Evolutionary conservation across 1,140 invertebrate species (phyloP).

Genomic region (Polypedilum pembai): DNA sequence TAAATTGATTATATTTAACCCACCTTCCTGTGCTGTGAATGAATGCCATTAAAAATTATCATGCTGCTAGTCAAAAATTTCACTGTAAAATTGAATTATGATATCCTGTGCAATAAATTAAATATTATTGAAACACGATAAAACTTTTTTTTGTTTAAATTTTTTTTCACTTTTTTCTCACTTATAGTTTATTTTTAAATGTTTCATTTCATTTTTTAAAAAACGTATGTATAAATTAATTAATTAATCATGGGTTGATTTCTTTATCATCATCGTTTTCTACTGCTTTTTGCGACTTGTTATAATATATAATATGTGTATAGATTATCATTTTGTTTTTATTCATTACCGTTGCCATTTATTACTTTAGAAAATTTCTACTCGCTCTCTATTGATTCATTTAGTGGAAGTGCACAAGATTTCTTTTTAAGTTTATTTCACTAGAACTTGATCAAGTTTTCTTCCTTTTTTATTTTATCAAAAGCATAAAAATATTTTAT

Average conservation of each 20-base stretch:
- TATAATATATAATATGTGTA: neutral
- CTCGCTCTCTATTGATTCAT: neutral
- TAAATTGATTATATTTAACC: no score
- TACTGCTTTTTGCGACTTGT: neutral
- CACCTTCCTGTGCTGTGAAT: no score
- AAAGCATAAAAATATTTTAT: no score
- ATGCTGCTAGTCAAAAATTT: no score
- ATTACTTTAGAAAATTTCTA: neutral
- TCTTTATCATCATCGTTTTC: no score
- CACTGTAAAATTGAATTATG: neutral
- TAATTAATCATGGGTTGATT: neutral
- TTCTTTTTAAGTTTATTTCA: no score
- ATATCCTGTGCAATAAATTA: conserved; percentile 7
- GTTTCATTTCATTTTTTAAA: conserved; percentile 9
- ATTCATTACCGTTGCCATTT: neutral
- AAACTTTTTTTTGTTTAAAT: neutral
- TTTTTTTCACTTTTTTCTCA: neutral
- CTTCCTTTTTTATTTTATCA: neutral
- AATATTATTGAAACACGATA: neutral
- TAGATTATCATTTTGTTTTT: neutral
- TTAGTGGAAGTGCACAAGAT: neutral
- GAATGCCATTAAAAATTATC: no score
- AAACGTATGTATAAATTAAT: neutral
- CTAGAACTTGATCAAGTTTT: neutral
- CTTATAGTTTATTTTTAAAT: neutral